Evolutionary conservation across 2,888 invertebrate genomes (phyloP), one percentile per base, ranked within the genome.

Genomic region (Dicranocentrus wangi): DNA sequence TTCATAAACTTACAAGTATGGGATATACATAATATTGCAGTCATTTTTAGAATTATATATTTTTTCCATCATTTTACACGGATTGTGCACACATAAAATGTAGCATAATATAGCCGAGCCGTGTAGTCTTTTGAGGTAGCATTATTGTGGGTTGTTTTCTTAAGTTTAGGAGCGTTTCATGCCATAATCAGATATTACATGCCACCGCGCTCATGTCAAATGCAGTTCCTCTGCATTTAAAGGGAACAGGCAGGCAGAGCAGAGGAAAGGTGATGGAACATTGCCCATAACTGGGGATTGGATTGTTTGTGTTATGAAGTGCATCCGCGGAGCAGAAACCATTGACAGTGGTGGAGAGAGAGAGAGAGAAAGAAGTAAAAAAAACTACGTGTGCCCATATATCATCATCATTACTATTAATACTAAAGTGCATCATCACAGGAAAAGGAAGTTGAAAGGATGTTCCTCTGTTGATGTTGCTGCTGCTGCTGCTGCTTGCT

Each of bases 391-490:
- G 25, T 58, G n/a, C 42, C 58, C 19, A 23, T 39, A 25, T 72
- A 73, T 65, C 51, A 73, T 65, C 61, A 39, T 28, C 61, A 73
- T 73, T 65, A 27, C 53, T 53, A 63, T 63, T 61, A 60, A 43
- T 53, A 63, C 53, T 61, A 60, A 43, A 69, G 69, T 69, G 77
- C 78, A 65, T 63, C 70, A 68, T 77, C 70, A 69, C 82, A 80
- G 82, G 82, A 82, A 82, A 82, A 80, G 82, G 82, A 82, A 82
- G 80, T 82, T 82, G 72, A 72, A 51, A 82, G 76, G 82, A 82
- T 82, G 79, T 60, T 80, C 72, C 60, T 69, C 72, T 76, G 27
- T 39, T 65, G 21, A 42, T 71, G 73, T 51, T 13, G 42, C 60
- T 77, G n/a, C n/a, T n/a, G n/a, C n/a, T n/a, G n/a, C n/a, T n/a